A percentile compares a stretch with the other conserved stretches of the same genome.
Evolutionary conservation across 1,140 invertebrate genomes (phyloP).

Genomic region (Lasioglossum baleicum): DNA sequence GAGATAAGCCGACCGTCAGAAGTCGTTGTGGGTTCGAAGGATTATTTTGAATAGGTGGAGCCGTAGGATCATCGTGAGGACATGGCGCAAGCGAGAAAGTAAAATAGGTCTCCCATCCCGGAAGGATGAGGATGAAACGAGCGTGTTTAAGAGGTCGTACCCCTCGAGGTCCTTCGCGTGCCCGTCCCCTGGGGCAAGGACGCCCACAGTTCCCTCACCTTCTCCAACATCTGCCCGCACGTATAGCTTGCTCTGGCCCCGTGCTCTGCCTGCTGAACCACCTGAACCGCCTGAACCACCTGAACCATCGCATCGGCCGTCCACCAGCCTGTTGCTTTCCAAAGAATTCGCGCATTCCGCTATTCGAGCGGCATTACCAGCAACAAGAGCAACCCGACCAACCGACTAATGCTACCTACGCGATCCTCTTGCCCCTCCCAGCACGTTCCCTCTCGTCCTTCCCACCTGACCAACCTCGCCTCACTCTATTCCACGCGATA

Average conservation of each 20-base stretch:
- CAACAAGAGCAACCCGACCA: conserved; percentile 61
- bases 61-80: background rate
- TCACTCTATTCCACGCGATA: conserved; percentile 25
- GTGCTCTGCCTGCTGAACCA: background rate
- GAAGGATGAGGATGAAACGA: background rate
- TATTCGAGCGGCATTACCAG: conserved; percentile 55
- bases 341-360: conserved; percentile 67
- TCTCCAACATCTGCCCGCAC: conserved; percentile 56
- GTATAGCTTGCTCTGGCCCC: conserved; percentile 2
- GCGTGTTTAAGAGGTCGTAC: conserved; percentile 44
- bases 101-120: background rate
- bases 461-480: background rate
- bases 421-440: conserved; percentile 33
- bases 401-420: conserved; percentile 65
- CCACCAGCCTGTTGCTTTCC: conserved; percentile 49
- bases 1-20: too few species aligned
- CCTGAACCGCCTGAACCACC: conserved; percentile 2
- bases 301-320: conserved; percentile 19
- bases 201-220: conserved; percentile 68
- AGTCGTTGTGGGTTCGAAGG: too few species aligned
- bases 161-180: conserved; percentile 49
- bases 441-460: conserved; percentile 17
- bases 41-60: too few species aligned
- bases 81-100: background rate
- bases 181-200: conserved; percentile 69